Evolutionary conservation across 2,888 invertebrate genomes (phyloP).

Genomic region (Abscondita cerata): DNA sequence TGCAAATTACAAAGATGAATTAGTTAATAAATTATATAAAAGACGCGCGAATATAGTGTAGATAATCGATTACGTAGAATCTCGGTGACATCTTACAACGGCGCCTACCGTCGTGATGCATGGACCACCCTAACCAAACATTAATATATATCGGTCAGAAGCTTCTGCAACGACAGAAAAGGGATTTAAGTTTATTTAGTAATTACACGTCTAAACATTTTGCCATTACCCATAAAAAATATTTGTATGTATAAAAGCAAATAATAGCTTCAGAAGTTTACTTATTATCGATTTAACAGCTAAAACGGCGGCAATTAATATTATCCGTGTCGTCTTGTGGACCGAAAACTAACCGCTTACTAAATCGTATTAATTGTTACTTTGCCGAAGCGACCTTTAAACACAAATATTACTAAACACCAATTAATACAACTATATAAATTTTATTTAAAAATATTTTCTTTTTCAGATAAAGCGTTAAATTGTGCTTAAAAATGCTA

Average conservation of each 20-base stretch:
- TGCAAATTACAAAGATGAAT: conserved; percentile 12
- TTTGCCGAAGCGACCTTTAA: conserved; percentile 40
- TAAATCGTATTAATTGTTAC: conserved; percentile 45
- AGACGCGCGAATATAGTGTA: conserved; percentile 36
- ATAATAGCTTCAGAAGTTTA: not conserved
- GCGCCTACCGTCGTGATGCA: conserved; percentile 47
- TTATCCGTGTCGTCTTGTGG: conserved; percentile 54
- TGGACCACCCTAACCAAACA: conserved; percentile 45
- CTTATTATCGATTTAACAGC: conserved; percentile 23
- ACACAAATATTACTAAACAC: conserved; percentile 11
- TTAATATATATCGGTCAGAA: conserved; percentile 24
- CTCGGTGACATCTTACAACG: conserved; percentile 47
- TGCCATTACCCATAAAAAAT: no score
- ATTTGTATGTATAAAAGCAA: no score
- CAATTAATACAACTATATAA: not conserved
- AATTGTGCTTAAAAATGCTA: conserved; percentile 2
- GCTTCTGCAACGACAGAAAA: conserved; percentile 19
- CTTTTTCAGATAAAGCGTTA: conserved; percentile 6
- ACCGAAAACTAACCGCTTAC: conserved; percentile 51
- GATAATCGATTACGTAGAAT: conserved; percentile 42
- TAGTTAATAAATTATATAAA: conserved; percentile 22
- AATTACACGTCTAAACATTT: no score
- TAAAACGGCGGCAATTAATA: conserved; percentile 56
- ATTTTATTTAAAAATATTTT: no score
- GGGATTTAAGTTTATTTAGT: not conserved